Evolutionary conservation across 2,888 invertebrate genomes (phyloP).

Genomic region (Adelognathus sp.): DNA sequence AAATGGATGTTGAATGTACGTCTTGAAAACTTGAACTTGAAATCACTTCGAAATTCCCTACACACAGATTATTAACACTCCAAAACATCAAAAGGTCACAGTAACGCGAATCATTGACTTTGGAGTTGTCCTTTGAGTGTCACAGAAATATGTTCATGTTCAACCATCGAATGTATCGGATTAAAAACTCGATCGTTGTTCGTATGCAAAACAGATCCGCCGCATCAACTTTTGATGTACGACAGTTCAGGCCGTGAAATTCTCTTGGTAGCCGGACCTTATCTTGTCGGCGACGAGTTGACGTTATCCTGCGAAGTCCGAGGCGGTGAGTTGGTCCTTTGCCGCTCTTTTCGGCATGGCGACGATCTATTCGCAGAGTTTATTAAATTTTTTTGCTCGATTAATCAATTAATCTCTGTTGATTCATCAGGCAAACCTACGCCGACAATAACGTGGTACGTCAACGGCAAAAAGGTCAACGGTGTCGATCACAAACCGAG

Average conservation of each 20-base stretch:
- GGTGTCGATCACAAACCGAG: conserved; percentile 86
- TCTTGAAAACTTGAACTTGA: no score
- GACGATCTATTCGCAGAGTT: not conserved
- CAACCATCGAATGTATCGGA: no score
- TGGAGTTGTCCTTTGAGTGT: no score
- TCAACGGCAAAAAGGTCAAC: conserved; percentile 83
- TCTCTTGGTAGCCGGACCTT: conserved; percentile 79
- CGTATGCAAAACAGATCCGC: conserved; percentile 77
- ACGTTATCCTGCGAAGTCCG: conserved; percentile 82
- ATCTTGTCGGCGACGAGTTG: conserved; percentile 81
- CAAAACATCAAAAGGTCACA: no score
- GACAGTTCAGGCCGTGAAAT: conserved; percentile 82
- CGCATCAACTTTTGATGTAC: conserved; percentile 80
- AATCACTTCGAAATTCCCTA: no score
- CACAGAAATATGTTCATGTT: no score
- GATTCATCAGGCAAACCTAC: conserved; percentile 88
- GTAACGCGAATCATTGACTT: no score
- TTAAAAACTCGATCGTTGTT: not conserved
- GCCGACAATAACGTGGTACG: conserved; percentile 93
- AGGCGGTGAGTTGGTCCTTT: conserved; percentile 79
- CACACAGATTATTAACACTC: no score
- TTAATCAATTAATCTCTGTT: conserved; percentile 4
- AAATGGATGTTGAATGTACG: no score
- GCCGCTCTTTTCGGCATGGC: not conserved
- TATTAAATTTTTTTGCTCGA: not conserved